A percentile compares a stretch with the other conserved stretches of the same genome.
phyloP scores from a whole-genome alignment of 2,113 vertebrate species.

The Halcyon malimbica region DNA sequence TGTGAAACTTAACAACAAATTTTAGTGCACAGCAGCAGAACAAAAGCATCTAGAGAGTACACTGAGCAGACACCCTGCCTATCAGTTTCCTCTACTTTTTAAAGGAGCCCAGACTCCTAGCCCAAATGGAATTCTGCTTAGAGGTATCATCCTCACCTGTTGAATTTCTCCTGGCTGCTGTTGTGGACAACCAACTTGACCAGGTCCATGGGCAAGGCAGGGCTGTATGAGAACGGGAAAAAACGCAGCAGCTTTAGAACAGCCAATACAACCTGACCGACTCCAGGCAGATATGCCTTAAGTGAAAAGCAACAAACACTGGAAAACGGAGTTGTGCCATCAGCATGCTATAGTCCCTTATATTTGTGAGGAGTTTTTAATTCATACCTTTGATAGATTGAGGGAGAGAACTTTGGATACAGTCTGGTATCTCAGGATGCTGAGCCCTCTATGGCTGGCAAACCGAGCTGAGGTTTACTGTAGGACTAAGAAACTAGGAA shows the following conservation, averaged over 20 bases:
- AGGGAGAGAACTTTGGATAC: not conserved
- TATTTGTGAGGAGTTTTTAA: not conserved
- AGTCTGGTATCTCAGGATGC: not conserved
- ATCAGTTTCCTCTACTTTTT: not conserved
- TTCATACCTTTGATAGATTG: not conserved
- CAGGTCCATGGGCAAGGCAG: not conserved
- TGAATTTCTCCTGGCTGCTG: not conserved
- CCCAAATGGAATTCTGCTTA: not conserved
- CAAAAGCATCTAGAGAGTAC: not conserved
- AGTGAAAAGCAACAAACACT: not conserved
- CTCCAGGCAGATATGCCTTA: not conserved
- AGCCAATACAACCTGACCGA: not conserved
- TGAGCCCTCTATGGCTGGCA: not conserved
- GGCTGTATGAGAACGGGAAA: not conserved
- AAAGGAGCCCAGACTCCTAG: not conserved
- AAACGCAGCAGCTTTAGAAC: not conserved
- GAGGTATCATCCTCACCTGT: not conserved
- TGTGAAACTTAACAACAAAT: not conserved
- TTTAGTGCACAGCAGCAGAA: not conserved
- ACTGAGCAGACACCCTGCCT: not conserved
- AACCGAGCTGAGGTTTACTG: not conserved
- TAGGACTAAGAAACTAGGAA: not conserved
- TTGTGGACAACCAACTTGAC: not conserved
- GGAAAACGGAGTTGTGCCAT: not conserved
- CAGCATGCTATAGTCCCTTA: not conserved